These are phyloP conservation scores for Crocallis elinguaria DNA, from an alignment of 2,888 invertebrate genomes.

Conservation along the genomic window DNA sequence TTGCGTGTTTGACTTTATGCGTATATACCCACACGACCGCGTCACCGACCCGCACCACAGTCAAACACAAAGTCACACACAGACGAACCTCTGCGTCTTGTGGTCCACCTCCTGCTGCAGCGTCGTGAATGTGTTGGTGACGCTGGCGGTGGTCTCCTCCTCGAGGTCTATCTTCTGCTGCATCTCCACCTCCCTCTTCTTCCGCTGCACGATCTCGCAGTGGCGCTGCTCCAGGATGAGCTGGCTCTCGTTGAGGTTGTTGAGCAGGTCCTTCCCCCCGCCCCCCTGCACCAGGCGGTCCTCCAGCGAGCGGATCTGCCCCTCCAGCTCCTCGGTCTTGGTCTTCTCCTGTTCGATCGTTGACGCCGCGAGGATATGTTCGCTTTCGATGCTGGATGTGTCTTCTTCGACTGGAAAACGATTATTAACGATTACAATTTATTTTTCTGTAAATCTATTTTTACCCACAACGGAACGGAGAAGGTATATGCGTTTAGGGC, in stretches of 20 bases:
- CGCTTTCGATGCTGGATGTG: conserved; percentile 76
- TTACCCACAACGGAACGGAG: no score
- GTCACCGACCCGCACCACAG: neutral
- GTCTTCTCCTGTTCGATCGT: conserved; percentile 88
- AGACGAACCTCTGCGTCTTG: conserved; percentile 89
- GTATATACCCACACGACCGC: neutral
- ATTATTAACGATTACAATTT: no score
- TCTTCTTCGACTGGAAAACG: conserved; percentile 63
- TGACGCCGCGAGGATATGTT: conserved; percentile 71
- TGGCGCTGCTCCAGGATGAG: conserved; percentile 92
- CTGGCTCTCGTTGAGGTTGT: conserved; percentile 97
- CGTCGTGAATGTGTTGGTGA: conserved; percentile 95
- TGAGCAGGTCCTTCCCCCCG: conserved; percentile 92
- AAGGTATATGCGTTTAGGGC: no score
- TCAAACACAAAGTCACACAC: neutral
- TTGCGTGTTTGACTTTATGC: no score
- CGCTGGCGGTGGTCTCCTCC: conserved; percentile 95
- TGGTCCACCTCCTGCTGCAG: conserved; percentile 98
- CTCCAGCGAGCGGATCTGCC: conserved; percentile 93
- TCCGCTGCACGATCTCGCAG: conserved; percentile 95
- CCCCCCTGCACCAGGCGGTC: conserved; percentile 97
- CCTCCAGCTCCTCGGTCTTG: conserved; percentile 90
- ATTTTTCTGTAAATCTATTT: no score
- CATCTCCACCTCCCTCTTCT: conserved; percentile 95
- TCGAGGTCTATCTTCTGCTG: conserved; percentile 96